phyloP scores from a whole-genome alignment of 1,140 invertebrate genomes.

The Meloidogyne hapla region DNA sequence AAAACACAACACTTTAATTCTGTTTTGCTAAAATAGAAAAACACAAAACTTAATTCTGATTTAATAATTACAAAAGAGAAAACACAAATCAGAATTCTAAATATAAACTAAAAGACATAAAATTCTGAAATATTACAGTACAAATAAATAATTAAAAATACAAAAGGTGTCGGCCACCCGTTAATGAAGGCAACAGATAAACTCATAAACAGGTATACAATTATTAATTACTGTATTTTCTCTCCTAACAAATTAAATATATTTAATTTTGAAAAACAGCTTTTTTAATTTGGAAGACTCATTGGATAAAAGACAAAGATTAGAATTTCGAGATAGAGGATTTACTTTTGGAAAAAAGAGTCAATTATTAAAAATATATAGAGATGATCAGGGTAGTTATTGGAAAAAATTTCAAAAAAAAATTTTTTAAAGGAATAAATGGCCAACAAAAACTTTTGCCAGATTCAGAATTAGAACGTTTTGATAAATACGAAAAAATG shows the following conservation, averaged over 20 bases:
- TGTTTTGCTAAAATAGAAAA: background rate
- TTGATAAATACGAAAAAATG: conserved; percentile 17
- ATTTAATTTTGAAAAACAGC: background rate
- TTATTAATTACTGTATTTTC: background rate
- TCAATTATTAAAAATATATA: conserved; percentile 21
- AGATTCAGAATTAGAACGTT: conserved; percentile 7
- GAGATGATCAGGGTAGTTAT: background rate
- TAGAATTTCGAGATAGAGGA: conserved; percentile 12
- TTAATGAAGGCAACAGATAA: conserved; percentile 24
- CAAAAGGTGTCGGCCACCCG: conserved; percentile 15
- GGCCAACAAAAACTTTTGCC: background rate
- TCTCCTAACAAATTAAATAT: no score
- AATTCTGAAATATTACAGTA: background rate
- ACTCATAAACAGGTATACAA: background rate
- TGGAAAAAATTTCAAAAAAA: background rate
- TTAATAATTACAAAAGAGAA: no score
- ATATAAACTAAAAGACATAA: no score
- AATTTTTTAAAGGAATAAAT: background rate
- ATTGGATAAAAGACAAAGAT: background rate
- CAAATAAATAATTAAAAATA: background rate
- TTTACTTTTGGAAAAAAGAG: conserved; percentile 24
- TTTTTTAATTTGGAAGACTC: conserved; percentile 23
- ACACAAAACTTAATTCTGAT: no score
- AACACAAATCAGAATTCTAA: no score
- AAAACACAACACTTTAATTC: background rate